These are phyloP conservation scores for Baccha elongata DNA, from an alignment of 2,888 invertebrate genomes.

Conservation along the genomic window DNA sequence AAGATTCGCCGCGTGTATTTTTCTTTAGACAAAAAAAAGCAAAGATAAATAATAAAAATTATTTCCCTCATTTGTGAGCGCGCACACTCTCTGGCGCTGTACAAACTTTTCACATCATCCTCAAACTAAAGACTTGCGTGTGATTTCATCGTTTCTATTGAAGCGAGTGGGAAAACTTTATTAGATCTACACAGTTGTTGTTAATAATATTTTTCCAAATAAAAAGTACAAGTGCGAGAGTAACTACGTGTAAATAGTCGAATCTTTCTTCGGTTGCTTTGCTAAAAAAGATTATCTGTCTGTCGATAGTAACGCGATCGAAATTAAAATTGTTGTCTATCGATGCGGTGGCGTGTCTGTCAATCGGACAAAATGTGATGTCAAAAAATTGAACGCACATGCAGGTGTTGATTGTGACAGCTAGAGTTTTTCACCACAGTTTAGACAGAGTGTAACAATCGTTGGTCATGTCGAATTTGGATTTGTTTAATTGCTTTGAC, in stretches of 20 bases:
- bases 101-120: constrained; percentile 40
- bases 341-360: constrained; percentile 16
- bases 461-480: constrained; percentile 60
- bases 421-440: constrained; percentile 20
- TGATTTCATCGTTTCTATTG: constrained; percentile 48
- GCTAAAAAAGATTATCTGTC: constrained; percentile 47
- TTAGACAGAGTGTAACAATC: constrained; percentile 26
- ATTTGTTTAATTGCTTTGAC: constrained; percentile 68
- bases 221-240: constrained; percentile 45
- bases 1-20: constrained; percentile 26
- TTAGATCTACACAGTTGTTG: constrained; percentile 43
- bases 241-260: constrained; percentile 14
- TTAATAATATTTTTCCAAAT: constrained; percentile 55
- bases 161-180: constrained; percentile 37
- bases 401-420: constrained; percentile 54
- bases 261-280: constrained; percentile 23
- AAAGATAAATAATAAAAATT: constrained; percentile 16
- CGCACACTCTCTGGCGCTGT: constrained; percentile 8
- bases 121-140: constrained; percentile 46
- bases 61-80: constrained; percentile 28
- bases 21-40: not conserved
- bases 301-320: constrained; percentile 39
- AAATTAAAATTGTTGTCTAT: constrained; percentile 54
- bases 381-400: constrained; percentile 21
- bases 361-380: constrained; percentile 20